Evolutionary conservation across 53 echinoderm and acorn worm genomes (phyloP).

Genomic region (Glandiceps talaboti): DNA sequence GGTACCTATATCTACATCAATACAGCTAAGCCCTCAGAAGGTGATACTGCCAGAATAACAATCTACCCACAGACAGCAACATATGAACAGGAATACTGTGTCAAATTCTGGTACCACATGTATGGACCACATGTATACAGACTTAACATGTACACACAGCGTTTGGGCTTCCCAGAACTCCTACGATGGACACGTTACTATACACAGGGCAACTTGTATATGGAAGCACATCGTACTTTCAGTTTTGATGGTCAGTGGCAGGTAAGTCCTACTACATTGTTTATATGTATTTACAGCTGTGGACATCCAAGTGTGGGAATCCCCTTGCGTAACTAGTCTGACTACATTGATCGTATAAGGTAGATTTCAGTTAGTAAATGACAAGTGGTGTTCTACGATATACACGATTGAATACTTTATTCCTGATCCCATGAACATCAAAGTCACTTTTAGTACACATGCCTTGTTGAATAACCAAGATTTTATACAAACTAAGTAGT

Average conservation of each 20-base stretch:
- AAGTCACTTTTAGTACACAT: no score
- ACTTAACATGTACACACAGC: constrained; percentile 24
- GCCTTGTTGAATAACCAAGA: no score
- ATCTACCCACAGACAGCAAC: constrained; percentile 19
- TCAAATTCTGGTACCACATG: constrained; percentile 63
- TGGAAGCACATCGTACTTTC: neutral
- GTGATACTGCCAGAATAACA: constrained; percentile 28
- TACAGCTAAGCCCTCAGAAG: constrained; percentile 12
- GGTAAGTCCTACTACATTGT: no score
- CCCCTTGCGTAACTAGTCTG: no score
- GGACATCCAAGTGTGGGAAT: no score
- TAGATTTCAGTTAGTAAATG: no score
- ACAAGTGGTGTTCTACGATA: no score
- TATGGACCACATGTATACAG: constrained; percentile 34
- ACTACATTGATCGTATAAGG: no score
- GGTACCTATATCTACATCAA: constrained; percentile 54
- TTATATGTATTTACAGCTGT: no score
- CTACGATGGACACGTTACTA: constrained; percentile 42
- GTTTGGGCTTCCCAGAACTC: neutral
- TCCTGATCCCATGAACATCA: no score
- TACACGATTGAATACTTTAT: no score
- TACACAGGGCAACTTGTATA: constrained; percentile 31
- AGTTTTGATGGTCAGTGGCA: neutral
- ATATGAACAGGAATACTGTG: constrained; percentile 31
- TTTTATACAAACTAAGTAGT: no score